These are phyloP conservation scores for Champsocephalus esox DNA, from an alignment of 2,797 vertebrate species.

Conservation along the genomic window DNA sequence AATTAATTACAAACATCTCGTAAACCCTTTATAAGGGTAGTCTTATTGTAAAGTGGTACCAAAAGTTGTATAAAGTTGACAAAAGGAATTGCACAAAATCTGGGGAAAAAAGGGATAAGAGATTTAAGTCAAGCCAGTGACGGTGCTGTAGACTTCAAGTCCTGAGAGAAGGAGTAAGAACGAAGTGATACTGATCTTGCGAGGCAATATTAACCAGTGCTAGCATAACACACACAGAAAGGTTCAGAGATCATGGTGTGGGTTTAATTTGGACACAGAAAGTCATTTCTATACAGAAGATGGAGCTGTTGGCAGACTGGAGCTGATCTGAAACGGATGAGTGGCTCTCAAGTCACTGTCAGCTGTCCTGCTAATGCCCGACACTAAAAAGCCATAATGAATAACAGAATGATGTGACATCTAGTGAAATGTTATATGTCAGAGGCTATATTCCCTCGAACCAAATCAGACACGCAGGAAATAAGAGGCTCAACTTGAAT, in stretches of 20 bases:
- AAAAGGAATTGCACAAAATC: too few species aligned
- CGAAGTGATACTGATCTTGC: too few species aligned
- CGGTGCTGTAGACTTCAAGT: too few species aligned
- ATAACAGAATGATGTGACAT: conserved; percentile 25
- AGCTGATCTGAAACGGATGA: background rate
- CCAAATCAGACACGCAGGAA: background rate
- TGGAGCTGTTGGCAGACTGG: background rate
- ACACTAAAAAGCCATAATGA: conserved; percentile 34
- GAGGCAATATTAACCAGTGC: too few species aligned
- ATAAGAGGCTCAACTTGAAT: conserved; percentile 20
- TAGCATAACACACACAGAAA: too few species aligned
- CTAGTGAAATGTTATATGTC: conserved; percentile 3
- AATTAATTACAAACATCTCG: too few species aligned
- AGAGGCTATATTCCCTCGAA: conserved; percentile 15
- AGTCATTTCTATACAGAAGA: background rate
- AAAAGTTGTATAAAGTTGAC: background rate
- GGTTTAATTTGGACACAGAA: background rate
- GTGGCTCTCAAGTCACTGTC: conserved; percentile 14
- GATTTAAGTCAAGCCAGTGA: too few species aligned
- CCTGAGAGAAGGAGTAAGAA: too few species aligned
- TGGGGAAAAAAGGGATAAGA: too few species aligned
- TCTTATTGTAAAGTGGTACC: too few species aligned
- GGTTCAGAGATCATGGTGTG: background rate
- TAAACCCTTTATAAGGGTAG: too few species aligned
- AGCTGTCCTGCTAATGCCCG: conserved; percentile 24